Conservation (phyloP, 1,140 invertebrate species). For the Coptotermes formosanus region DNA sequence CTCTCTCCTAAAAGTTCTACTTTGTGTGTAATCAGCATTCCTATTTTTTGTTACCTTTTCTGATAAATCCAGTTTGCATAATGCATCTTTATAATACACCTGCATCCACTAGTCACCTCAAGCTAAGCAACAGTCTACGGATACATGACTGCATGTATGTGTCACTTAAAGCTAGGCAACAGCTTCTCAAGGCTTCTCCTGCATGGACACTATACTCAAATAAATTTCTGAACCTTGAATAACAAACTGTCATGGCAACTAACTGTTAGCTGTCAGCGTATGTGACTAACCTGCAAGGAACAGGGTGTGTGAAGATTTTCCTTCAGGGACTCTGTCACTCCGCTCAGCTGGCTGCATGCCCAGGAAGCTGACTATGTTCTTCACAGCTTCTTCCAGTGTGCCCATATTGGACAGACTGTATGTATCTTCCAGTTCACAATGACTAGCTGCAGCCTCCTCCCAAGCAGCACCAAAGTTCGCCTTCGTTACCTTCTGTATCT, state of each 20-base stretch:
- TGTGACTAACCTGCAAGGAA: constrained; percentile 64
- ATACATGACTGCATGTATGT: no score
- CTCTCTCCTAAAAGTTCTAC: no score
- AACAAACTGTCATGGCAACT: not conserved
- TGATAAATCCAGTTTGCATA: no score
- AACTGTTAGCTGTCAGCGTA: not conserved
- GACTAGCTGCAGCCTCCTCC: constrained; percentile 58
- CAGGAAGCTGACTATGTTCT: constrained; percentile 82
- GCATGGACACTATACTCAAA: no score
- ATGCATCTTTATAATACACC: no score
- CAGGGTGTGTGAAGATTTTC: constrained; percentile 79
- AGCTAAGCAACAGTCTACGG: no score
- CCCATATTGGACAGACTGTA: constrained; percentile 80
- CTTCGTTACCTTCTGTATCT: constrained; percentile 82
- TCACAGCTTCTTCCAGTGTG: constrained; percentile 82
- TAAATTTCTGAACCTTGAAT: not conserved
- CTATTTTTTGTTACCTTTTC: no score
- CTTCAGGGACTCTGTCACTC: constrained; percentile 81
- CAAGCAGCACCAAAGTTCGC: constrained; percentile 73
- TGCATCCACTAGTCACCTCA: no score
- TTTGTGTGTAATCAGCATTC: not conserved
- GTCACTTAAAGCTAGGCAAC: no score
- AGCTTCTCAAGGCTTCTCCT: no score
- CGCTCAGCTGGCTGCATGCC: constrained; percentile 86
- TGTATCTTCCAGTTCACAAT: constrained; percentile 81